Base-by-base conservation (phyloP, 92 coral and sea anemone genomes). In the Galaxea fascicularis region DNA sequence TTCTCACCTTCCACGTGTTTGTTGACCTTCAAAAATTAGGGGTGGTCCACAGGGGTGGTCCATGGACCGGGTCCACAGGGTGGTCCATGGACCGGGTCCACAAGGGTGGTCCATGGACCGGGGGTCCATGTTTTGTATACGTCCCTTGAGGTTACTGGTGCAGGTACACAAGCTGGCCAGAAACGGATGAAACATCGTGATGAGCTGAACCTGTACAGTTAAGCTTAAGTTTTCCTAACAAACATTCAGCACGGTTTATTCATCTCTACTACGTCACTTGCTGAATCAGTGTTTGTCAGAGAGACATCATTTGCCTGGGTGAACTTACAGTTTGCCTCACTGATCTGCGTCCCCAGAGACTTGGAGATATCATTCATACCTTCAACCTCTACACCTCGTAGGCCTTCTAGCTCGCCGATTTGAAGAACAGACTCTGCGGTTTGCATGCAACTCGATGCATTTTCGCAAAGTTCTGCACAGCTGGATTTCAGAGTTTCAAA, bases 341-440 rank as follows among this genome's bases (percentile, higher is more conserved):
- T 45, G 26, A 47, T 47, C 0, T 65, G 26, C 16, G 59, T 25
- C 62, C 74, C 79, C 62, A 74, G 63, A 3, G 87, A 45, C 44
- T 46, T 68, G 18, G 74, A 45, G 25, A 83, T 73, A 25, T 47
- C 80, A n/a, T 63, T 44, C 41, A 83, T 47, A 24, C 74, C 80
- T 27, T 83, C 87, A 35, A 83, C 80, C 65, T 83, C 60, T 11
- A 83, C 73, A 45, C 74, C 87, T 73, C 28, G 73, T 9, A 83
- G 81, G 44, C 74, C 87, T 35, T 63, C 47, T 15, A 59, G 22
- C 17, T 73, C 87, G 22, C 30, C 81, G 60, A 64, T 73, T 12
- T 73, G 73, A 30, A 83, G 47, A 22, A 83, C 60, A 39, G 73
- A 80, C 14, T 73, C 30, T 5, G 74, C 73, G 9, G 80, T 83